These are phyloP conservation scores for Danionella dracula DNA, from an alignment of 2,797 vertebrate species.

Conservation along the genomic window DNA sequence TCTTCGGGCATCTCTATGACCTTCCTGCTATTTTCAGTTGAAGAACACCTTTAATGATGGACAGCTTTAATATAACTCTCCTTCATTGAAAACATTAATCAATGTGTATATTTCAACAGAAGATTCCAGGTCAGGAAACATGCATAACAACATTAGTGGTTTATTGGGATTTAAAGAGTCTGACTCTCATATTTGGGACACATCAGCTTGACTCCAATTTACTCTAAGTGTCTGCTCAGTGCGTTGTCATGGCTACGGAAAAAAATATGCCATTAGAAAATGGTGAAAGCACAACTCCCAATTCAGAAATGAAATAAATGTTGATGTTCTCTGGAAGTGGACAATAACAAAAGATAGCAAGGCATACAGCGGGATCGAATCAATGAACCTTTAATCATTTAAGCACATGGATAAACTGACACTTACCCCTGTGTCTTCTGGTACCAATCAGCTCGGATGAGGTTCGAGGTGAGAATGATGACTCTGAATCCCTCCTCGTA, in stretches of 20 bases:
- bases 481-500: conserved; percentile 95
- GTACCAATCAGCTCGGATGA: conserved; percentile 93
- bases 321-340: conserved; percentile 7
- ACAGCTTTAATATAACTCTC: background rate
- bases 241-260: conserved; percentile 50
- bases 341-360: background rate
- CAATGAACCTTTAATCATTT: background rate
- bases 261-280: conserved; percentile 19
- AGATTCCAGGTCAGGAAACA: background rate
- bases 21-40: background rate
- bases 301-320: conserved; percentile 25
- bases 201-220: conserved; percentile 41
- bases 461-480: conserved; percentile 90
- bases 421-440: conserved; percentile 95
- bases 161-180: conserved; percentile 3
- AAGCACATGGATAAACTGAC: background rate
- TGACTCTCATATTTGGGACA: conserved; percentile 25
- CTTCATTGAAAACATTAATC: conserved; percentile 3
- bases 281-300: conserved; percentile 5
- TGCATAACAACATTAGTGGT: background rate
- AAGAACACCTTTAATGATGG: conserved; percentile 3
- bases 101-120: background rate
- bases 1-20: background rate
- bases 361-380: background rate
- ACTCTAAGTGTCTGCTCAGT: conserved; percentile 26